A percentile compares a stretch with the other conserved stretches of the same genome.
Conservation (phyloP, 2,888 invertebrate genomes). For the Peribatodes rhomboidaria region DNA sequence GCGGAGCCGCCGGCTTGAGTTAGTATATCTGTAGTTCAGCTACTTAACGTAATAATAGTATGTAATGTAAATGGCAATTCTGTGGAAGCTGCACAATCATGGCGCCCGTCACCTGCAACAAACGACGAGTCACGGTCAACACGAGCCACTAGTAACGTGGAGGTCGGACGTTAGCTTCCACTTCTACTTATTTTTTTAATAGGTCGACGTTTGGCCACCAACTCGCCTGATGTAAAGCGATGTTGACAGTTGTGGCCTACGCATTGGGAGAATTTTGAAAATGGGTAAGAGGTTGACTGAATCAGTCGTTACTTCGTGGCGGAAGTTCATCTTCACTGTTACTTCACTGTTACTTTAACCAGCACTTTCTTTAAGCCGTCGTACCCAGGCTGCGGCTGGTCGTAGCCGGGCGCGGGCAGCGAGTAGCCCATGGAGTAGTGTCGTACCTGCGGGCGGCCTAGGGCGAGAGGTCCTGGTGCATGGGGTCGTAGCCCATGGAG, state of each 20-base stretch:
- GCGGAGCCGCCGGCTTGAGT: slow-evolving; percentile 37
- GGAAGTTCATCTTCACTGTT: too few relatives aligned
- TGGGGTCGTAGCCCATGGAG: slow-evolving; percentile 96
- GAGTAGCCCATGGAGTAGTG: slow-evolving; percentile 97
- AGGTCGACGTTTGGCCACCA: too few relatives aligned
- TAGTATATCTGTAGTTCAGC: slow-evolving; percentile 47
- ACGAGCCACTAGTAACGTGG: too few relatives aligned
- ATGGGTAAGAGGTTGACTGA: too few relatives aligned
- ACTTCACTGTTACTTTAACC: too few relatives aligned
- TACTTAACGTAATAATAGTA: slow-evolving; percentile 62
- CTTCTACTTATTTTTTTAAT: too few relatives aligned
- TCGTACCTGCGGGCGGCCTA: slow-evolving; percentile 61
- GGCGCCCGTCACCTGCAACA: slow-evolving; percentile 64
- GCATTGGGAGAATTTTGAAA: too few relatives aligned
- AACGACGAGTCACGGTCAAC: slow-evolving; percentile 18
- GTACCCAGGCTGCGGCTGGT: slow-evolving; percentile 95
- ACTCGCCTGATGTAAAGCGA: too few relatives aligned
- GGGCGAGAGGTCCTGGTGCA: slow-evolving; percentile 95
- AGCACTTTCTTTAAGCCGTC: too few relatives aligned
- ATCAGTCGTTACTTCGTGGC: too few relatives aligned
- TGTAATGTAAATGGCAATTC: slow-evolving; percentile 79
- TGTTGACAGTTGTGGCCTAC: too few relatives aligned
- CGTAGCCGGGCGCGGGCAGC: slow-evolving; percentile 96
- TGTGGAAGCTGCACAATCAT: slow-evolving; percentile 79
- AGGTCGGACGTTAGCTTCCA: too few relatives aligned